Percentiles rank a stretch among this genome's conserved stretches.
Conservation (phyloP, 2,797 vertebrate species). For the Hypotaenidia philippensis region DNA sequence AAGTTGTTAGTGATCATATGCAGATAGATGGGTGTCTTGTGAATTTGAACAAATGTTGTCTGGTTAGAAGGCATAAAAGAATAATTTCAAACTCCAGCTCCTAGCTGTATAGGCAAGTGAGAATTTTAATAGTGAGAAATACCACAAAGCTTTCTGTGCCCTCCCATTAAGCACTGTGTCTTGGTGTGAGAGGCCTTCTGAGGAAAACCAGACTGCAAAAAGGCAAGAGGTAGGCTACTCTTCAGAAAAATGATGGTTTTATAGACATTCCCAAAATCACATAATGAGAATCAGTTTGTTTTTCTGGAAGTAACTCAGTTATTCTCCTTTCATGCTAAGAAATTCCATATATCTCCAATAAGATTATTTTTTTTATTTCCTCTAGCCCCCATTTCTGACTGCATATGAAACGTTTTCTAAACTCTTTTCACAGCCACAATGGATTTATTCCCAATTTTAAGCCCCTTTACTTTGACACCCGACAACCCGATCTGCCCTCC, state of each 20-base stretch:
- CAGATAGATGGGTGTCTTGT: neutral
- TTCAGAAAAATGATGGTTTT: neutral
- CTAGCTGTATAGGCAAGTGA: neutral
- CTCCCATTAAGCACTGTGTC: neutral
- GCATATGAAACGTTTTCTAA: neutral
- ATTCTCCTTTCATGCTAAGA: slow-evolving; percentile 2
- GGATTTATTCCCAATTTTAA: neutral
- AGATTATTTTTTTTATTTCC: neutral
- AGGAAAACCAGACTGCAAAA: slow-evolving; percentile 18
- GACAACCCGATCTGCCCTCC: neutral
- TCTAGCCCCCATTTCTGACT: neutral
- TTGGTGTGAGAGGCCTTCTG: neutral
- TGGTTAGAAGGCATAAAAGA: neutral
- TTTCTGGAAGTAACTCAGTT: slow-evolving; percentile 7
- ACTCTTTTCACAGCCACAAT: neutral
- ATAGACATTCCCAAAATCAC: neutral
- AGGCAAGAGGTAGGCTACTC: neutral
- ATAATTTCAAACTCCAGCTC: neutral
- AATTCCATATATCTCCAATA: neutral
- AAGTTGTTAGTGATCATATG: neutral
- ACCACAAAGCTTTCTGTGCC: neutral
- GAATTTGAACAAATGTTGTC: neutral
- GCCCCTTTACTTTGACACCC: neutral
- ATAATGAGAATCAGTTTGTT: neutral
- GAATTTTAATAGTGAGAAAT: neutral